These are phyloP conservation scores for Eupristina koningsbergeri DNA, from an alignment of 1,140 invertebrate species.

Conservation along the genomic window DNA sequence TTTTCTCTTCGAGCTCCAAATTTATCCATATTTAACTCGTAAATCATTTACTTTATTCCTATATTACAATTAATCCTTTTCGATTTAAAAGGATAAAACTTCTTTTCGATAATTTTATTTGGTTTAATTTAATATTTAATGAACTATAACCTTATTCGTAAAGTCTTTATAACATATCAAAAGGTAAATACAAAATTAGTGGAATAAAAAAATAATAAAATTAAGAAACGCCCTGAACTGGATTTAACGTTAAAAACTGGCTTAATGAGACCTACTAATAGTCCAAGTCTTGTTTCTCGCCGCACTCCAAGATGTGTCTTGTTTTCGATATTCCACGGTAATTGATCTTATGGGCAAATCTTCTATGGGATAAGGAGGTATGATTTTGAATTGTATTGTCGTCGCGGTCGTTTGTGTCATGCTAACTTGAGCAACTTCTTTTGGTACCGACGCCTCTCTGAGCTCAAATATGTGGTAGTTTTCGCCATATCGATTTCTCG, in stretches of 20 bases:
- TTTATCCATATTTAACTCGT: too few relatives aligned
- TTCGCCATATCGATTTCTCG: constrained; percentile 83
- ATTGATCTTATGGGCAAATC: constrained; percentile 83
- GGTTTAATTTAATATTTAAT: too few relatives aligned
- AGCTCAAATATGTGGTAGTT: constrained; percentile 80
- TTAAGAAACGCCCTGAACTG: too few relatives aligned
- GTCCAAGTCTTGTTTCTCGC: constrained; percentile 84
- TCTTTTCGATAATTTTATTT: too few relatives aligned
- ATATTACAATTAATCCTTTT: too few relatives aligned
- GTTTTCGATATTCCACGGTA: constrained; percentile 83
- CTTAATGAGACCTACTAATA: constrained; percentile 71
- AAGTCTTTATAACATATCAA: too few relatives aligned
- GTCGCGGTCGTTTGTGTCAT: constrained; percentile 84
- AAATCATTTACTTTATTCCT: too few relatives aligned
- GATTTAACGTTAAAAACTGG: neutral
- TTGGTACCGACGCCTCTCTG: constrained; percentile 79
- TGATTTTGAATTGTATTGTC: constrained; percentile 84
- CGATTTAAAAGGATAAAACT: too few relatives aligned
- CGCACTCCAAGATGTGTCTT: constrained; percentile 77
- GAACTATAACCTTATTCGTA: too few relatives aligned
- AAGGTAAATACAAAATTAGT: too few relatives aligned
- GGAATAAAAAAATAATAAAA: too few relatives aligned
- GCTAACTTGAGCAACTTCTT: constrained; percentile 74
- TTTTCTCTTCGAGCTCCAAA: too few relatives aligned
- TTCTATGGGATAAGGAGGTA: constrained; percentile 80